phyloP scores from a whole-genome alignment of 2,797 vertebrate species.

The Sitta carolinensis region DNA sequence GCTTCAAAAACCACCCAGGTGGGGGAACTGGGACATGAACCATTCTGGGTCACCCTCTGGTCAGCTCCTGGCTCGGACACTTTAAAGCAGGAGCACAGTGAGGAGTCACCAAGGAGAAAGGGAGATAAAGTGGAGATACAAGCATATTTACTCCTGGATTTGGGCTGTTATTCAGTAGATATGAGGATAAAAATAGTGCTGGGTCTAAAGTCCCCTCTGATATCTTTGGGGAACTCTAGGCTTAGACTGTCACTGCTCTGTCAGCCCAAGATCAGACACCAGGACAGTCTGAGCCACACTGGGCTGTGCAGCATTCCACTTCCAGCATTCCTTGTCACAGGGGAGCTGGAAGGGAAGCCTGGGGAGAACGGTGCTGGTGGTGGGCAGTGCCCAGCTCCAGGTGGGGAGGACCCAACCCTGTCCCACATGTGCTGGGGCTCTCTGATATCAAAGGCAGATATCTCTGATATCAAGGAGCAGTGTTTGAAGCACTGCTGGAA shows the following conservation, averaged over 20 bases:
- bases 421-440: not conserved
- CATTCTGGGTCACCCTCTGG: not conserved
- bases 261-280: not conserved
- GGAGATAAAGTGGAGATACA: not conserved
- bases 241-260: not conserved
- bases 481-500: not conserved
- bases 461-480: not conserved
- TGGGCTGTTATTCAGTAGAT: rapidly evolving
- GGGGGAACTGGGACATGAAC: rapidly evolving
- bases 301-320: not conserved
- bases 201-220: not conserved
- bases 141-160: not conserved
- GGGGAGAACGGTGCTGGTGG: too few relatives aligned
- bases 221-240: not conserved
- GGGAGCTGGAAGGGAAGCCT: not conserved
- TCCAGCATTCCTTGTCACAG: not conserved
- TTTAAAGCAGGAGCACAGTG: not conserved
- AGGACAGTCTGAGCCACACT: not conserved
- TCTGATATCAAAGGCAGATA: not conserved
- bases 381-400: not conserved
- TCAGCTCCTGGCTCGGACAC: not conserved
- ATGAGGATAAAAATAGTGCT: not conserved
- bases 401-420: not conserved
- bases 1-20: not conserved
- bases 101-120: not conserved